A percentile compares a stretch with the other conserved stretches of the same genome.
Conservation (phyloP, 1,140 invertebrate genomes). For the Kradibia gibbosae region DNA sequence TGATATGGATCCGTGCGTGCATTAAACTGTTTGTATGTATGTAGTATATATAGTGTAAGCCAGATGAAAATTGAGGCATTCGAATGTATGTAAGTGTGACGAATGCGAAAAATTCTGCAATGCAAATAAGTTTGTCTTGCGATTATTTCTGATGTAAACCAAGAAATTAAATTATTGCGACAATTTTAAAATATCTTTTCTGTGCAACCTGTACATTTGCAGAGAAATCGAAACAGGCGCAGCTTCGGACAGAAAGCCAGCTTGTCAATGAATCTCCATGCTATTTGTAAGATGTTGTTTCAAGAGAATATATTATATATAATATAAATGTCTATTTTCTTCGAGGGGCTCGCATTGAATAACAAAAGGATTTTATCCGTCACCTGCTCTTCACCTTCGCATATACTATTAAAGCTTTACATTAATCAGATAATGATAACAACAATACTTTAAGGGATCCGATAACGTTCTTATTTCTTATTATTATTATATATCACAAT, state of each 20-base stretch:
- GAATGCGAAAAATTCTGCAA: conserved; percentile 16
- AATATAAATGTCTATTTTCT: conserved; percentile 31
- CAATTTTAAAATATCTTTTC: conserved; percentile 3
- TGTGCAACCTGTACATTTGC: conserved; percentile 14
- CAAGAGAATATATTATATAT: conserved; percentile 46
- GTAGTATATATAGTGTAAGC: conserved; percentile 30
- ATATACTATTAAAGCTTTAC: too few species aligned
- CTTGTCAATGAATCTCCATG: conserved; percentile 43
- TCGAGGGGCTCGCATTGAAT: neutral
- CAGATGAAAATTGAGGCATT: conserved; percentile 17
- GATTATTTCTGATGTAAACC: neutral
- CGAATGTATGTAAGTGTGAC: neutral
- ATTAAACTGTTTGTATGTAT: conserved; percentile 39
- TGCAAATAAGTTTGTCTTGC: conserved; percentile 14
- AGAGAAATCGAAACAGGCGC: neutral
- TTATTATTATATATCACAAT: too few species aligned
- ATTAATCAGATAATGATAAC: too few species aligned
- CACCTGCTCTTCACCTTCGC: too few species aligned
- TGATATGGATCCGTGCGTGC: conserved; percentile 25
- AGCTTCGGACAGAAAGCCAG: conserved; percentile 27
- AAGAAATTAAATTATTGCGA: conserved; percentile 21
- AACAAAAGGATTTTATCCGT: too few species aligned
- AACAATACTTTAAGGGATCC: too few species aligned
- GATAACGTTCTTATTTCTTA: too few species aligned
- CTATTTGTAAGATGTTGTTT: conserved; percentile 43